Percentiles rank a stretch among this genome's conserved stretches.
Conservation (phyloP, 2,797 vertebrate species). For the Heterohyrax brucei region DNA sequence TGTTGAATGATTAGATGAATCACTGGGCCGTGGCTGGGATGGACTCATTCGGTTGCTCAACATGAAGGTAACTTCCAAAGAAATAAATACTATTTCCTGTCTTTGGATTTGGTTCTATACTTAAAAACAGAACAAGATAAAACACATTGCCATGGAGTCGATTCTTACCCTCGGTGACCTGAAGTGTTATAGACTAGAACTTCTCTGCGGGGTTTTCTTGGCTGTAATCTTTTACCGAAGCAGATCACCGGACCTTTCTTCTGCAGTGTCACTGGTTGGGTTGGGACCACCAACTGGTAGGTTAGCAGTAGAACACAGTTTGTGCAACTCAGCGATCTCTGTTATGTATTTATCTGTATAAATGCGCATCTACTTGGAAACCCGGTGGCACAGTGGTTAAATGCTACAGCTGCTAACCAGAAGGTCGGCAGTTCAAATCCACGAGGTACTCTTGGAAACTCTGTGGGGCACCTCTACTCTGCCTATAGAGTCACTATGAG, state of each 20-base stretch:
- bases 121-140: neutral
- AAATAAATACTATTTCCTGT: neutral
- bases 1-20: constrained; percentile 33
- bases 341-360: neutral
- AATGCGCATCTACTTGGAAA: too few species aligned
- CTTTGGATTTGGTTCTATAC: neutral
- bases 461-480: too few species aligned
- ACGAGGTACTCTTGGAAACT: too few species aligned
- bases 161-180: neutral
- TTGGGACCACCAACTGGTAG: neutral
- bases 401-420: too few species aligned
- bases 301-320: neutral
- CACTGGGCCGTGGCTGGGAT: neutral
- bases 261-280: neutral
- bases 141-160: neutral
- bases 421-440: too few species aligned
- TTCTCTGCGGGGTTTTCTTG: neutral
- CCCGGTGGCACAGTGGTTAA: too few species aligned
- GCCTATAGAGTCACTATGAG: too few species aligned
- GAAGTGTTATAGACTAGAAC: neutral
- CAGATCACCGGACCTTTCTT: neutral
- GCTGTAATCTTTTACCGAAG: neutral
- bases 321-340: too few species aligned
- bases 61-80: neutral
- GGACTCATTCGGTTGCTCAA: neutral